These are phyloP conservation scores for Bombus soroeensis DNA, from an alignment of 1,140 invertebrate species.

Conservation along the genomic window DNA sequence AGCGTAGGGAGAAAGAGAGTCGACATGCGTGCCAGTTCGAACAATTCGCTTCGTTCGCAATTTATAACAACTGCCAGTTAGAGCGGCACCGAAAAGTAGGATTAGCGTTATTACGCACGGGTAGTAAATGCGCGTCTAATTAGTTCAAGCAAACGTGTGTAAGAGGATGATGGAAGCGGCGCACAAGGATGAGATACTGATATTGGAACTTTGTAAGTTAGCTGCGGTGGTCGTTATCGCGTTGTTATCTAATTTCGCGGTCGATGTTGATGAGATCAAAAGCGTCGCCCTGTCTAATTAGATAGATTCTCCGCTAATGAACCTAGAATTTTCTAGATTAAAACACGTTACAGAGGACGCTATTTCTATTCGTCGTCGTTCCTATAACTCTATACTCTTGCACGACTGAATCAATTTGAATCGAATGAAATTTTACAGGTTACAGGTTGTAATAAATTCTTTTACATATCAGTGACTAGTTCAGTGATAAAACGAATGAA, in stretches of 20 bases:
- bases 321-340: neutral
- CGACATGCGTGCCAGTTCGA: slow-evolving; percentile 54
- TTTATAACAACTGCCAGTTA: slow-evolving; percentile 60
- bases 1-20: slow-evolving; percentile 10
- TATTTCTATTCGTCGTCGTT: too few relatives aligned
- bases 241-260: slow-evolving; percentile 57
- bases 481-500: neutral
- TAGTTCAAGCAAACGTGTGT: slow-evolving; percentile 63
- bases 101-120: slow-evolving; percentile 74
- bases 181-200: slow-evolving; percentile 12
- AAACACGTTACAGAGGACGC: neutral
- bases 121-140: slow-evolving; percentile 72
- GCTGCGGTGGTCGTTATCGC: slow-evolving; percentile 34
- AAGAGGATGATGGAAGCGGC: slow-evolving; percentile 23
- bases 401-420: neutral
- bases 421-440: neutral
- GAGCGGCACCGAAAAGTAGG: slow-evolving; percentile 67
- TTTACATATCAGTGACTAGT: fast-evolving
- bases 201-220: slow-evolving; percentile 53
- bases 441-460: too few relatives aligned
- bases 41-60: slow-evolving; percentile 47
- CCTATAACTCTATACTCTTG: too few relatives aligned
- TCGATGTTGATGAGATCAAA: slow-evolving; percentile 23
- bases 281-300: neutral
- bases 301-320: neutral